Base-by-base conservation (phyloP, 2,113 vertebrate species). In the Pterocles gutturalis region DNA sequence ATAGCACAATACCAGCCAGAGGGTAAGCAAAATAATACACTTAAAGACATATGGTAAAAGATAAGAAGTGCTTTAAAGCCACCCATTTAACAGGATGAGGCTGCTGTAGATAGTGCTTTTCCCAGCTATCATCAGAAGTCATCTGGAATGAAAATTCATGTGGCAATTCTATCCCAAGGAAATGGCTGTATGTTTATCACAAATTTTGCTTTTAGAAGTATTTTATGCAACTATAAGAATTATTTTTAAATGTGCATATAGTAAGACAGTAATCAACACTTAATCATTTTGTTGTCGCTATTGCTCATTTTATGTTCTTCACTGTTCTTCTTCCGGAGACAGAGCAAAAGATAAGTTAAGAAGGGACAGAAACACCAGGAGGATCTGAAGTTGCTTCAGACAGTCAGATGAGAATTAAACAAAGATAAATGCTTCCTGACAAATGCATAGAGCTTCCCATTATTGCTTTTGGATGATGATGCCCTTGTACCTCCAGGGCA, bases 1-100 rank as follows among this genome's bases (percentile, higher is more conserved):
- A 97, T 99, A 96, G 99, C 99, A 97, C 99, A 99, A 96, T 99
- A 99, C 96, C 98, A 99, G 95, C 99, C 99, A 0, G 99, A 99
- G 98, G 99, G 99, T 99, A 97, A 99, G 99, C 97, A 67, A 54
- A 46, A 80, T n/a, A 21, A 16, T 25, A 54, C 1, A 57, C 61
- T 29, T 57, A 18, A 24, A 38, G 83, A 80, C 86, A 73, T 65
- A 10, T 15, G 67, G n/a, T 45, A 41, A 38, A 65, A 78, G 49
- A 21, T 18, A 38, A 61, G 6, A 38, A 61, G 6, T 13, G 46
- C n/a, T 76, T 88, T 60, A 79, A 65, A 79, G 48, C 46, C 25
- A 15, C 45, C 17, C 57, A 0, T 41, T 62, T 51, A 34, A 43
- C 22, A 29, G 89, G 43, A 24, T 34, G 65, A 60, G 58, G 62